Evolutionary conservation across 2,797 vertebrate genomes (phyloP).

Genomic region (Phaenicophaeus curvirostris): DNA sequence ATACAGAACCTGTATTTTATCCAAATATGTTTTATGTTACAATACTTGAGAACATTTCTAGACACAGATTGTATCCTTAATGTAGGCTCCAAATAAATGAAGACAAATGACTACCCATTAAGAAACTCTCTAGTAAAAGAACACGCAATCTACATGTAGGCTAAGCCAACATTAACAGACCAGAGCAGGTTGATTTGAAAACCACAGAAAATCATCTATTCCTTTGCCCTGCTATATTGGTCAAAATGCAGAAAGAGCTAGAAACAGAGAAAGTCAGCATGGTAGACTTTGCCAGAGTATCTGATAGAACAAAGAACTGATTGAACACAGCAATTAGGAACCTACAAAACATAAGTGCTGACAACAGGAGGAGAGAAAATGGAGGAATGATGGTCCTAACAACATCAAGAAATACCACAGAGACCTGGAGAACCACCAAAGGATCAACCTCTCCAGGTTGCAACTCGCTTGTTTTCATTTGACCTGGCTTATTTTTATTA

Average conservation of each 20-base stretch:
- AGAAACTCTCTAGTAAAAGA: not conserved
- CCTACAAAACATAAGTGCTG: not conserved
- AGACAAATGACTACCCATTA: not conserved
- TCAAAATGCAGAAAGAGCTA: not conserved
- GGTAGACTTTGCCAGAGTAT: not conserved
- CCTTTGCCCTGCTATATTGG: not conserved
- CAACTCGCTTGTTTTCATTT: fast-evolving
- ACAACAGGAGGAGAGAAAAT: not conserved
- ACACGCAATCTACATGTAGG: fast-evolving
- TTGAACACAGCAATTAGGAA: not conserved
- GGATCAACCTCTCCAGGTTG: not conserved
- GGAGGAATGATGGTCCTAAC: not conserved
- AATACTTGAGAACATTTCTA: not conserved
- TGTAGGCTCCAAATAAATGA: not conserved
- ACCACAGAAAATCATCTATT: not conserved
- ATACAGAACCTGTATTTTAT: not conserved
- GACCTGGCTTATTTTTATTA: not conserved
- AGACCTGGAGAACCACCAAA: not conserved
- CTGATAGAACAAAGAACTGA: not conserved
- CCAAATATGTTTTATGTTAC: not conserved
- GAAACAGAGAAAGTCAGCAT: fast-evolving
- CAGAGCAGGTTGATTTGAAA: not conserved
- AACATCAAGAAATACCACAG: not conserved
- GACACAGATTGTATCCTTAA: not conserved
- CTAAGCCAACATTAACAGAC: not conserved